Evolutionary conservation across 1,140 invertebrate genomes (phyloP), one percentile per base, ranked within the genome.

Genomic region (Aethina tumida): DNA sequence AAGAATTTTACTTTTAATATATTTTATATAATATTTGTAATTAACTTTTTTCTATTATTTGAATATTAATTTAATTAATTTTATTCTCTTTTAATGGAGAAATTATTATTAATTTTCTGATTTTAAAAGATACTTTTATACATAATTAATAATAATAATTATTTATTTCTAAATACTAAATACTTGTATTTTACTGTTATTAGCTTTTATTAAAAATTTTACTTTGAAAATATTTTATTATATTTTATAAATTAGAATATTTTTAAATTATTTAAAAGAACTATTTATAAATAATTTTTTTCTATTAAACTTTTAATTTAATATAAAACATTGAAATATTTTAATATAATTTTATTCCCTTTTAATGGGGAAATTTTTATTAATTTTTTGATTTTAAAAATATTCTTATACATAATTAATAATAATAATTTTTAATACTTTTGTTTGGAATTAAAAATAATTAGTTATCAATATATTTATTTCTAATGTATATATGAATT

Each of bases 161-260:
- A 9, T 12, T 33, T 16, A 13, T 33, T 33, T 17, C 15, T 15
- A 9, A 12, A 12, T 33, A 13, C n/a, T 33, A 2, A 15, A 33
- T 3, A 33, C 21, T 33, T 16, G n/a, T 3, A 33, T 33, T 8
- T n/a, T n/a, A n/a, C 4, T 17, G 17, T 19, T 10, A 3, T 35
- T 14, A 7, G 25, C 14, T 35, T 35, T 38, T 28, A 35, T 17
- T 20, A 50, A 32, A 73, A 77, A 41, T 76, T 78, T 29, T 79
- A 75, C 47, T 71, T 72, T 8, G 51, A 62, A 9, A 68, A 70
- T 49, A 75, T 75, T 53, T 73, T 73, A 3, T 53, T 70, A 12
- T n/a, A n/a, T n/a, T n/a, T n/a, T n/a, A n/a, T n/a, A n/a, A n/a
- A n/a, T n/a, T n/a, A n/a, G n/a, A n/a, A n/a, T n/a, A n/a, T n/a